Percentiles rank a stretch among this genome's conserved stretches.
These are phyloP conservation scores for Thereva unica DNA, from an alignment of 2,888 invertebrate genomes.

Conservation along the genomic window DNA sequence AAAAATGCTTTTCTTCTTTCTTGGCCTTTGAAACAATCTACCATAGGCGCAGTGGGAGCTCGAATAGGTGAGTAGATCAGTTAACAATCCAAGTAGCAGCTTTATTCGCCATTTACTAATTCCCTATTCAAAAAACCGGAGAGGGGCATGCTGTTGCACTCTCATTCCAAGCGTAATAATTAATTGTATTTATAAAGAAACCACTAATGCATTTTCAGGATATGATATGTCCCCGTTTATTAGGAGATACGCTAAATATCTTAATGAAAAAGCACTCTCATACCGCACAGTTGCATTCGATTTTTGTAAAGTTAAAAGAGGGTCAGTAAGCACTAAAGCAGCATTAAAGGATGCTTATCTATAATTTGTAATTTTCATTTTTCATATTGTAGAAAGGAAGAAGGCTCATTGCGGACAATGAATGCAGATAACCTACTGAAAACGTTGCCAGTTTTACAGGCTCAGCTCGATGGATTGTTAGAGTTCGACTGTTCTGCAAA, in stretches of 20 bases:
- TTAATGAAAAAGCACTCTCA: conserved; percentile 98
- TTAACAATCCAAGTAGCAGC: conserved; percentile 8
- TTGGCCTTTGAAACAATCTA: conserved; percentile 43
- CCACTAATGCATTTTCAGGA: conserved; percentile 62
- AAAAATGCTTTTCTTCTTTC: conserved; percentile 50
- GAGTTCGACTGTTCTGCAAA: conserved; percentile 97
- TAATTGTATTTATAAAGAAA: not conserved
- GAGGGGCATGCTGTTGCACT: conserved; percentile 14
- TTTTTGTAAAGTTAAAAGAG: conserved; percentile 99
- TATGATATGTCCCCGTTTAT: conserved; percentile 99
- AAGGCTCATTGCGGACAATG: conserved; percentile 96
- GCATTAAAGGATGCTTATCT: not conserved
- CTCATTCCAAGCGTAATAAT: not conserved
- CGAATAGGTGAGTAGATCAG: conserved; percentile 66
- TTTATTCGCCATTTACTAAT: conserved; percentile 31
- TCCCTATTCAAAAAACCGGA: not conserved
- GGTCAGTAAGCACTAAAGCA: conserved; percentile 69
- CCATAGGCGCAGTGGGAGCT: conserved; percentile 66
- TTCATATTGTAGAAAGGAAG: conserved; percentile 79
- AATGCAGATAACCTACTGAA: conserved; percentile 95
- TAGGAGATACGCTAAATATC: conserved; percentile 96
- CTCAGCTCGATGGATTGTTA: conserved; percentile 90
- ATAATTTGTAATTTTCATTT: not conserved
- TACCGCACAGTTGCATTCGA: conserved; percentile 99
- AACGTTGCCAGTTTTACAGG: conserved; percentile 93